phyloP scores from a whole-genome alignment of 2,113 vertebrate genomes.

The Urocynchramus pylzowi region DNA sequence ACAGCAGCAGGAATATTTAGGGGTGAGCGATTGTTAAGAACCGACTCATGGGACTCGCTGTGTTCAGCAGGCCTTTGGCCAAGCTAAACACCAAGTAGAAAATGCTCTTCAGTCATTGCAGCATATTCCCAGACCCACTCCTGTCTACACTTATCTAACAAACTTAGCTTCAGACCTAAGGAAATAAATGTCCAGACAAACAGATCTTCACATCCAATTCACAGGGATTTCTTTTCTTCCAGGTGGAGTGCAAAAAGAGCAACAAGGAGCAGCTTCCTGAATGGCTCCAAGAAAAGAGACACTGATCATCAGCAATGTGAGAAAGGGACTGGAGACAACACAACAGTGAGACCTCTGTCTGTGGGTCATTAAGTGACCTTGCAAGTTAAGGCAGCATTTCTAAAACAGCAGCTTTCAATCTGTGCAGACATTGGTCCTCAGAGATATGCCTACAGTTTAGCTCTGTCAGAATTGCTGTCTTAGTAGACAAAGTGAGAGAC shows the following conservation, averaged over 20 bases:
- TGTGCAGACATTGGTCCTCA: background rate
- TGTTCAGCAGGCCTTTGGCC: conserved; percentile 1
- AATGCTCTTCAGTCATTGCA: conserved; percentile 18
- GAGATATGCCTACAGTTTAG: background rate
- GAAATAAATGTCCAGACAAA: conserved; percentile 2
- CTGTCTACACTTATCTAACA: background rate
- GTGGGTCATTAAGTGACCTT: background rate
- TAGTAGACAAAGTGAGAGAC: background rate
- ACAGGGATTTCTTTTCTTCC: background rate
- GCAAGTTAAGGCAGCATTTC: background rate
- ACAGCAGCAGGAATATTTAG: conserved; percentile 39
- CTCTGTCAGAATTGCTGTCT: background rate
- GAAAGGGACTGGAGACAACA: background rate
- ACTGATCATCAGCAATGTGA: background rate
- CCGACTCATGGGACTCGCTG: conserved; percentile 47
- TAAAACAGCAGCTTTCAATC: background rate
- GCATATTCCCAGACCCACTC: background rate
- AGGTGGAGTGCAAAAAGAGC: background rate
- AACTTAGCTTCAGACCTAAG: background rate
- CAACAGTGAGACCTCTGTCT: background rate
- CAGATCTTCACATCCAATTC: background rate
- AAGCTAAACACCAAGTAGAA: conserved; percentile 66
- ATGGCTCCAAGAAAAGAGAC: background rate
- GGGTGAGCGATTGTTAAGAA: conserved; percentile 44
- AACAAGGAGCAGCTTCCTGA: background rate